phyloP scores from a whole-genome alignment of 92 coral and sea anemone species.

The Chrysogorgia sp. region DNA sequence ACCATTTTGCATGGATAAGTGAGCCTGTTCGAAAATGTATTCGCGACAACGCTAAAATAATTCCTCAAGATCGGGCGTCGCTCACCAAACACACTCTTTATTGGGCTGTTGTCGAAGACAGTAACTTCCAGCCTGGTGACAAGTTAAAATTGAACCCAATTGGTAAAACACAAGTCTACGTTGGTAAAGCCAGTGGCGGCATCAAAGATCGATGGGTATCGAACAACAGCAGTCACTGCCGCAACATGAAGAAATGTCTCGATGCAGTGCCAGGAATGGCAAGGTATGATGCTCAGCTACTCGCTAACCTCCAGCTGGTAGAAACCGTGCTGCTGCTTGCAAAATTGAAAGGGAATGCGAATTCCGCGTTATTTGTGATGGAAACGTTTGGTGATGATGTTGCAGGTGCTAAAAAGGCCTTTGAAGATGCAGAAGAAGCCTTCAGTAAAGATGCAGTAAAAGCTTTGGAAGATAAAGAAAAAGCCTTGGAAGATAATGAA shows the following conservation, averaged over 20 bases:
- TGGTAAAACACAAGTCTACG: conserved; percentile 31
- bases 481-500: too few species aligned
- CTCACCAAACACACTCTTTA: too few species aligned
- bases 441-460: too few species aligned
- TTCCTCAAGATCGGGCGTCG: too few species aligned
- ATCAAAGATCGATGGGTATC: background rate
- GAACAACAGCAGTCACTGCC: background rate
- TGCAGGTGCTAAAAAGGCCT: too few species aligned
- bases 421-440: too few species aligned
- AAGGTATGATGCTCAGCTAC: background rate
- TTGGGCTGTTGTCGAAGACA: background rate
- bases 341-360: conserved; percentile 3
- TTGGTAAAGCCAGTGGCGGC: conserved; percentile 18
- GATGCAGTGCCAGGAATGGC: background rate
- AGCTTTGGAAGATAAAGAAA: too few species aligned
- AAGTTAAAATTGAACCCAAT: background rate
- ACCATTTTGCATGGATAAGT: too few species aligned
- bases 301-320: background rate
- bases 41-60: too few species aligned
- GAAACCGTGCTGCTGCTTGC: background rate
- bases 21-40: too few species aligned
- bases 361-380: conserved; percentile 8
- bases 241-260: background rate
- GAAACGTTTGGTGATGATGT: conserved; percentile 2
- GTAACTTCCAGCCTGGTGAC: background rate